Evolutionary conservation across 2,888 invertebrate genomes (phyloP).

Genomic region (Cryptophagus acutangulus): DNA sequence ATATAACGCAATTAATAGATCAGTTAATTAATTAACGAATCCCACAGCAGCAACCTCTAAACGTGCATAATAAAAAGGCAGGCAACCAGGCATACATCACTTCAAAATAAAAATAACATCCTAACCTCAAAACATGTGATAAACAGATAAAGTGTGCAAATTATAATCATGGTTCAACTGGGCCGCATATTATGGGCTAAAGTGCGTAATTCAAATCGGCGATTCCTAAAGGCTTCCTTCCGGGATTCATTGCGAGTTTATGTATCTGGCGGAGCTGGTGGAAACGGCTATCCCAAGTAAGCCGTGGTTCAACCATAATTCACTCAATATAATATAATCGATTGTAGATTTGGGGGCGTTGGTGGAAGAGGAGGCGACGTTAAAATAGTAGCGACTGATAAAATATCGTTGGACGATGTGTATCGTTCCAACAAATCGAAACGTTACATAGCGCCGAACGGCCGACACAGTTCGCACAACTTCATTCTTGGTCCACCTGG

Average conservation of each 20-base stretch:
- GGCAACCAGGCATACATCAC: too few species aligned
- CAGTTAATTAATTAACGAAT: too few species aligned
- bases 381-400: conserved; percentile 63
- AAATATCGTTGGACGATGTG: conserved; percentile 54
- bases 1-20: too few species aligned
- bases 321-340: background rate
- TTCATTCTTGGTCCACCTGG: conserved; percentile 75
- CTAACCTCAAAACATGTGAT: too few species aligned
- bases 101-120: too few species aligned
- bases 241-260: conserved; percentile 75
- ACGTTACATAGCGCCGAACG: conserved; percentile 62
- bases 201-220: conserved; percentile 51
- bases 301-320: conserved; percentile 1
- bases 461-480: conserved; percentile 69
- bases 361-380: conserved; percentile 92
- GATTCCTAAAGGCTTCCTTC: conserved; percentile 55
- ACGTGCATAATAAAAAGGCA: too few species aligned
- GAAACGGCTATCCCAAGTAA: conserved; percentile 62
- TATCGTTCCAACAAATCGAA: conserved; percentile 53
- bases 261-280: conserved; percentile 81
- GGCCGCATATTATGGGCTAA: conserved; percentile 39
- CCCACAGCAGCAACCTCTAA: too few species aligned
- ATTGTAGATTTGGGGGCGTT: conserved; percentile 78
- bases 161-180: conserved; percentile 31
- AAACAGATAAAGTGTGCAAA: too few species aligned